A percentile compares a stretch with the other conserved stretches of the same genome.
Conservation (phyloP, 2,888 invertebrate species). For the Pediacus dermestoides region DNA sequence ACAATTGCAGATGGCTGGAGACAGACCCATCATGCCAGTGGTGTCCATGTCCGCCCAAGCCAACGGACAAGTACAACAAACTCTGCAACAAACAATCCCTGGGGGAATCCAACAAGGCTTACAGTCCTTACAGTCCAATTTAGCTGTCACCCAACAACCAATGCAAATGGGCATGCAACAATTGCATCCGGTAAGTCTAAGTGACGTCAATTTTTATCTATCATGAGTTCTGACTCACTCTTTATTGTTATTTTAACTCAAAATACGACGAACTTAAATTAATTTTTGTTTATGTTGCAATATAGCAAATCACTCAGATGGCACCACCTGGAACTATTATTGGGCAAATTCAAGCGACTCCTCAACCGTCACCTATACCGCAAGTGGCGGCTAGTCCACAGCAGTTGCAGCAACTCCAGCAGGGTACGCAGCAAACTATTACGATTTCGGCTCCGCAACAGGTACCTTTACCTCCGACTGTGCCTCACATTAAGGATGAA, state of each 20-base stretch:
- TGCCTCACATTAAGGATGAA: constrained; percentile 21
- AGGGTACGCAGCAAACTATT: constrained; percentile 35
- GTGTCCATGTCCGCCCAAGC: constrained; percentile 60
- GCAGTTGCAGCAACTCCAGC: constrained; percentile 40
- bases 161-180: constrained; percentile 56
- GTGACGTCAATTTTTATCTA: no score
- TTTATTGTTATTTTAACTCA: no score
- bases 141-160: constrained; percentile 49
- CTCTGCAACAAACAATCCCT: constrained; percentile 51
- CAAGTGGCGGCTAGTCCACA: constrained; percentile 41
- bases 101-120: constrained; percentile 58
- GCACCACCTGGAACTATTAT: constrained; percentile 52
- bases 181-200: constrained; percentile 55
- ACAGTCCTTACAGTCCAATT: constrained; percentile 52
- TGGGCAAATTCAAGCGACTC: constrained; percentile 45
- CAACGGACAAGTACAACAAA: constrained; percentile 54
- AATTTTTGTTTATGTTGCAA: constrained; percentile 8
- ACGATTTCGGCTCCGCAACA: constrained; percentile 44
- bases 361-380: constrained; percentile 38
- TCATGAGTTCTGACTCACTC: no score
- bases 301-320: constrained; percentile 52
- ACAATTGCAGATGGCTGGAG: constrained; percentile 49
- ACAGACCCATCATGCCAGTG: constrained; percentile 62
- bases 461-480: constrained; percentile 42
- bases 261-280: not conserved